Conservation (phyloP, 1,140 invertebrate species). For the Lasioglossum baleicum region DNA sequence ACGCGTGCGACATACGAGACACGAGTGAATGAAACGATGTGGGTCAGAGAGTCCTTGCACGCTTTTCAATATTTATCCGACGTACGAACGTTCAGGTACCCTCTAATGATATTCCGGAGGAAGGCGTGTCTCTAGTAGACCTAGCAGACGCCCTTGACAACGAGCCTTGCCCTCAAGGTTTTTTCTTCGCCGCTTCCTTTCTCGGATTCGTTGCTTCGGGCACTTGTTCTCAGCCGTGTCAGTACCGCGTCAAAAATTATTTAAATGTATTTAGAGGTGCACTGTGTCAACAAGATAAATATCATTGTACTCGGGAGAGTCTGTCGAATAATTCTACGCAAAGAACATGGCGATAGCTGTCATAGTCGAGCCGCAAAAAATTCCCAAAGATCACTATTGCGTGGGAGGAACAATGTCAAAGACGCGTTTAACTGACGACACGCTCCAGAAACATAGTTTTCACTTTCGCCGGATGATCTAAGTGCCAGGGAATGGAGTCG, state of each 20-base stretch:
- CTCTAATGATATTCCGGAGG: slow-evolving; percentile 10
- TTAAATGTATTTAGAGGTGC: no score
- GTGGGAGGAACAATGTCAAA: neutral
- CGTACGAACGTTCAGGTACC: slow-evolving; percentile 7
- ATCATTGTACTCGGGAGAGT: no score
- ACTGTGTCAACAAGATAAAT: no score
- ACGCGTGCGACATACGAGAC: neutral
- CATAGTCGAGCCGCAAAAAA: no score
- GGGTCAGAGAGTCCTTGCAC: neutral
- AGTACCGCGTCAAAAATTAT: no score
- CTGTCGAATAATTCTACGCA: no score
- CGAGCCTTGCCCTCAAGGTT: slow-evolving; percentile 59
- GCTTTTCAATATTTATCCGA: slow-evolving; percentile 13
- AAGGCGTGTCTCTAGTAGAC: slow-evolving; percentile 54
- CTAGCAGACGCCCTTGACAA: slow-evolving; percentile 67
- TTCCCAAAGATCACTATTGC: no score
- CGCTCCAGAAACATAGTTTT: neutral
- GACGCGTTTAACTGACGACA: slow-evolving; percentile 5
- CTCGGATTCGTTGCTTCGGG: slow-evolving; percentile 3
- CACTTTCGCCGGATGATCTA: neutral
- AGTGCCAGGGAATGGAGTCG: neutral
- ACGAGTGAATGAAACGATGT: neutral
- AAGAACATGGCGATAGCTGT: no score
- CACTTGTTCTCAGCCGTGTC: neutral
- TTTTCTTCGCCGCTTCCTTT: slow-evolving; percentile 41